A percentile compares a stretch with the other conserved stretches of the same genome.
phyloP scores from a whole-genome alignment of 2,113 vertebrate species.

The Saguinus imperator region DNA sequence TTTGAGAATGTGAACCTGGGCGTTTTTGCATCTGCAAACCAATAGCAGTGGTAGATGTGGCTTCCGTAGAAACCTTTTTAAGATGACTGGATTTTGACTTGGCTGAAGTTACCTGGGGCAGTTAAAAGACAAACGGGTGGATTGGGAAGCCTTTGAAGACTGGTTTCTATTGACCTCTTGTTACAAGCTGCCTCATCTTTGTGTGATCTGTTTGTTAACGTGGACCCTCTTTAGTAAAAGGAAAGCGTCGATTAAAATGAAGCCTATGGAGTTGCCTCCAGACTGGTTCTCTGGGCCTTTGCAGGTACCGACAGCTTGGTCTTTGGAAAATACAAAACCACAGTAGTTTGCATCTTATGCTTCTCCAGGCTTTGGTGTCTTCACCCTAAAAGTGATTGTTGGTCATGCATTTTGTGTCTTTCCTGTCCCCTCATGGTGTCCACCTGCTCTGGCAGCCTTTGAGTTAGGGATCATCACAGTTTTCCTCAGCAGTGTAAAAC shows the following conservation, averaged over 20 bases:
- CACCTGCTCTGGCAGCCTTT: not conserved
- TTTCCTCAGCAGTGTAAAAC: not conserved
- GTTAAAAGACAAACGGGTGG: not conserved
- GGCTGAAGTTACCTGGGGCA: not conserved
- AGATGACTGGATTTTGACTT: not conserved
- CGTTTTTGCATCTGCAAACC: not conserved
- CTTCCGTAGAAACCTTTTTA: not conserved
- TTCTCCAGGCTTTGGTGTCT: not conserved
- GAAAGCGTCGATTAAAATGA: not conserved
- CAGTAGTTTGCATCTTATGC: not conserved
- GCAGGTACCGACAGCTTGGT: not conserved
- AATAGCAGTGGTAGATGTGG: not conserved
- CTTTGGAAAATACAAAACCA: not conserved
- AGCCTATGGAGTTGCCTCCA: not conserved
- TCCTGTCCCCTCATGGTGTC: not conserved
- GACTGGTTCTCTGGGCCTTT: not conserved
- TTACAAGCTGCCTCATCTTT: not conserved
- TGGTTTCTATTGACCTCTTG: not conserved
- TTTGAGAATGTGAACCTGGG: not conserved
- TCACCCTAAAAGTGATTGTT: not conserved
- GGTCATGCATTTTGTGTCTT: not conserved
- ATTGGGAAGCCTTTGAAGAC: not conserved
- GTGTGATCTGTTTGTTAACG: not conserved
- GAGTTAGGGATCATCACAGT: not conserved
- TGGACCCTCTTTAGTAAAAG: not conserved